Conservation (phyloP, 2,888 invertebrate species). For the Chirona hameri region DNA sequence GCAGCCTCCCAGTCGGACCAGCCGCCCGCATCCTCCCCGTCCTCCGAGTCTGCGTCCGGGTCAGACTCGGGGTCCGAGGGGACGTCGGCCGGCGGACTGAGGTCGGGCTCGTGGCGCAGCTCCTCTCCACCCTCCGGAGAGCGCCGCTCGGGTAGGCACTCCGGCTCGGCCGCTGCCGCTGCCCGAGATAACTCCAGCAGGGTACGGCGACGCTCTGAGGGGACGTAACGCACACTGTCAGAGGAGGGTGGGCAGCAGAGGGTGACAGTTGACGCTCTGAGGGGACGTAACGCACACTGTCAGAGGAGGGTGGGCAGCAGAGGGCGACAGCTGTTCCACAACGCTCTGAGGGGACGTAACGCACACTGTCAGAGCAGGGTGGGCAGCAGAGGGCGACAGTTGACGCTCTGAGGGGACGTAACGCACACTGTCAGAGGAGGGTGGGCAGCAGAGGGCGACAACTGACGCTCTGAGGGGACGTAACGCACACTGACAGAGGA, state of each 20-base stretch:
- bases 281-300: too few species aligned
- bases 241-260: too few species aligned
- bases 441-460: not conserved
- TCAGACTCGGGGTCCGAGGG: not conserved
- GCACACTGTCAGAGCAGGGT: too few species aligned
- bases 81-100: too few species aligned
- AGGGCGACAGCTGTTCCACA: too few species aligned
- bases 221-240: too few species aligned
- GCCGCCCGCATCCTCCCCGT: slow-evolving; percentile 30
- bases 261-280: not conserved
- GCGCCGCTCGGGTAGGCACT: slow-evolving; percentile 37
- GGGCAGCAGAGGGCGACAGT: not conserved
- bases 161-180: not conserved
- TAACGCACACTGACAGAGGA: too few species aligned
- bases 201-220: not conserved
- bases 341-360: not conserved
- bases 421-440: too few species aligned
- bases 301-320: too few species aligned
- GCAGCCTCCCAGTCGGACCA: slow-evolving; percentile 39
- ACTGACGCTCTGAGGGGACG: not conserved
- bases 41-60: not conserved
- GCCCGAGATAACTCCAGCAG: not conserved
- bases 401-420: not conserved
- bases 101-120: not conserved
- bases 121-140: slow-evolving; percentile 39